Evolutionary conservation across 2,888 invertebrate genomes (phyloP), one percentile per base, ranked within the genome.

Genomic region (Synanthedon formicaeformis): DNA sequence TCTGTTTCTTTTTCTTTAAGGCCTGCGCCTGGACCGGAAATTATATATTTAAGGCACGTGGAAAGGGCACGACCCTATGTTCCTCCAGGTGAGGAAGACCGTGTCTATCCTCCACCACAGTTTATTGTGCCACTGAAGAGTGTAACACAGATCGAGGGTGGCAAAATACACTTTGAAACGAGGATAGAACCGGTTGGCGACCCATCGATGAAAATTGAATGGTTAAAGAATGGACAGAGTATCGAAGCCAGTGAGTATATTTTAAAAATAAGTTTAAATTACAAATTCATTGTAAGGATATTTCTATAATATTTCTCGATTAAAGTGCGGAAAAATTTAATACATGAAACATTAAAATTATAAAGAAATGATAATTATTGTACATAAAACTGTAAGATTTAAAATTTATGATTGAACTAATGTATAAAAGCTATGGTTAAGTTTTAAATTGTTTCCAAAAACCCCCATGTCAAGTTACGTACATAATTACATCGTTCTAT

Each of bases 101-200:
- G 93, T 63, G 90, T 94, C 60, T 96, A 96, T 86, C 96, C 96
- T 72, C 95, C 96, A 63, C 97, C 97, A 58, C 93, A 94, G 81
- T 97, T 97, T 84, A 95, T 96, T 72, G 92, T 96, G 81, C 96
- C 96, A 65, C 88, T 97, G 64, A 91, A 91, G 69, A 94, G 96
- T 85, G 89, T 93, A 60, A 89, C 92, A 64, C 93, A 95, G 77
- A 90, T 92, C 73, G 98, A 98, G 87, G 96, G 97, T 80, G 96
- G 96, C 73, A 92, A 95, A 75, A 93, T 96, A 71, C 97, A 98
- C 89, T 97, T 99, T 89, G 98, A 99, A 89, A 98, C 97, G 75
- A 94, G 97, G 82, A 95, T 98, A 84, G 95, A 96, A 85, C 98
- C 98, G 64, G 95, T 97, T 71, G 97, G 97, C 63, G 98, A 99